Base-by-base conservation (phyloP, 1,140 invertebrate species). In the Papilio polyxenes region DNA sequence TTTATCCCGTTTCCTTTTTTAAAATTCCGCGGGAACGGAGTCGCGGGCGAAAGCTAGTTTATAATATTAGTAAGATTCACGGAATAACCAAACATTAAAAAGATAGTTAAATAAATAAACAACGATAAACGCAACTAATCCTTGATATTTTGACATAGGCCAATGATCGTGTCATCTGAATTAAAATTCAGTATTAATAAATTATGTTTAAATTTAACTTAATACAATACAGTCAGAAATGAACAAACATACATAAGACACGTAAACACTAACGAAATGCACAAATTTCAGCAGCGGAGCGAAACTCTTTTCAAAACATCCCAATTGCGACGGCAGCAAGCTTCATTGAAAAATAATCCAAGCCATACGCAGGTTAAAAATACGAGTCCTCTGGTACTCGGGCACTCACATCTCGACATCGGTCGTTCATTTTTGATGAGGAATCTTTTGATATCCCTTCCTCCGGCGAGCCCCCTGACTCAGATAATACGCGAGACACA, bases 341-440 rank as follows among this genome's bases (percentile, higher is more conserved):
- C 83, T 88, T 87, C 88, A 89, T 89, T 89, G 88, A 87, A 87
- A 88, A 86, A 87, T 89, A 89, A 89, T 88, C 87, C 88, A 85
- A 85, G 86, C 84, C 82, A 86, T 85, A 86, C 84, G 85, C 87
- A 89, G 87, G 87, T 87, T 90, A 87, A 89, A 86, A 89, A 89
- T 88, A 86, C 82, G 84, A 85, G 86, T 89, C 87, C 86, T 89
- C 87, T 81, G 88, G 83, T 83, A 80, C 85, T 85, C 87, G 82
- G 88, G 83, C 83, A 81, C 85, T 86, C 87, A 85, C 86, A 89
- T 91, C 89, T 90, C 89, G 86, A 89, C 89, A 89, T 90, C 85
- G 89, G 87, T 89, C 90, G 88, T 91, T 89, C 90, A 91, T 92
- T 91, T 92, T 92, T 92, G 89, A 92, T 91, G 90, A 91, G 89